These are phyloP conservation scores for Nothobranchius furzeri DNA, from an alignment of 2,113 vertebrate species.

Conservation along the genomic window DNA sequence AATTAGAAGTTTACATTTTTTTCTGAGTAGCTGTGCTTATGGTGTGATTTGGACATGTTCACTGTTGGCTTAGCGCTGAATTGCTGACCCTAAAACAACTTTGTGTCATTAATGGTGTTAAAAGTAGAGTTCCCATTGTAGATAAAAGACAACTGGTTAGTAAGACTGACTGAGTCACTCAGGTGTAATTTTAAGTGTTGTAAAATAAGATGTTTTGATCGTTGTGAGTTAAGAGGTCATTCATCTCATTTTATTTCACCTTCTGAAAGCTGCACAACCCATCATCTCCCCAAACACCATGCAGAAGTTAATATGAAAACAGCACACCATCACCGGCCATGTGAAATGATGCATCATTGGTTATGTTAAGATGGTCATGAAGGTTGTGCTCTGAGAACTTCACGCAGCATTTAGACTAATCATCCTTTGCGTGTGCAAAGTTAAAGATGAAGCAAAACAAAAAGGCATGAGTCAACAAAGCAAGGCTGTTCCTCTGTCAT, in stretches of 20 bases:
- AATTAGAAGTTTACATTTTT: constrained; percentile 63
- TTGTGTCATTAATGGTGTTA: constrained; percentile 1
- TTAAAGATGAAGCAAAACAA: constrained; percentile 2
- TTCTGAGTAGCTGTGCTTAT: constrained; percentile 52
- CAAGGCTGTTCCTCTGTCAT: not conserved
- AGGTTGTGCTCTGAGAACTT: not conserved
- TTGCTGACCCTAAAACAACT: constrained; percentile 23
- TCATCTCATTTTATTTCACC: constrained; percentile 8
- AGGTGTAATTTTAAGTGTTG: not conserved
- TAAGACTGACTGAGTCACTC: not conserved
- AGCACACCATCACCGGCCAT: not conserved
- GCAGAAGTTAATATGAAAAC: constrained; percentile 41
- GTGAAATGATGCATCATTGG: constrained; percentile 24
- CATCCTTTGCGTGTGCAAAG: not conserved
- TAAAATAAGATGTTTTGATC: not conserved
- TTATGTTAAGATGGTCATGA: constrained; percentile 25
- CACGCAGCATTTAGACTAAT: not conserved
- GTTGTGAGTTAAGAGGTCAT: not conserved
- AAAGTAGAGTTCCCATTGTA: not conserved
- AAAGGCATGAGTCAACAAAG: constrained; percentile 4
- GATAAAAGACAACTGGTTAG: not conserved
- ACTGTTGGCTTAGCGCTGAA: constrained; percentile 12
- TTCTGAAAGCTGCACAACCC: not conserved
- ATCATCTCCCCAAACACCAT: constrained; percentile 19
- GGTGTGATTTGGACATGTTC: constrained; percentile 30